These are phyloP conservation scores for Papilio polyxenes DNA, from an alignment of 1,140 invertebrate genomes.

Conservation along the genomic window DNA sequence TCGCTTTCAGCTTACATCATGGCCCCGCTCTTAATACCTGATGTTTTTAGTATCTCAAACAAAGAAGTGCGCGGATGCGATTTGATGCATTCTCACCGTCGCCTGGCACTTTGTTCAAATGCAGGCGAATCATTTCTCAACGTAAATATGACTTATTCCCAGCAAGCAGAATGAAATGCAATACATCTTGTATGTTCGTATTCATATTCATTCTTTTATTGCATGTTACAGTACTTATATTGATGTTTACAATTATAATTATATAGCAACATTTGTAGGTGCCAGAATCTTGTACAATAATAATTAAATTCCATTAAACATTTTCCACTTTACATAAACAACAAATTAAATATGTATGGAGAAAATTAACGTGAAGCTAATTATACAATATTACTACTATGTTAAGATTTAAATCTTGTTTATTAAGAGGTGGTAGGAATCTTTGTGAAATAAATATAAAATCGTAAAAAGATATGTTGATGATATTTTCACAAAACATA, in stretches of 20 bases:
- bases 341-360: too few relatives aligned
- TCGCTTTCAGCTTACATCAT: not conserved
- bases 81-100: slow-evolving; percentile 24
- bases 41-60: slow-evolving; percentile 25
- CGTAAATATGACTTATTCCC: not conserved
- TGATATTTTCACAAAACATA: not conserved
- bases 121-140: not conserved
- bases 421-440: not conserved
- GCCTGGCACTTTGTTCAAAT: slow-evolving; percentile 31
- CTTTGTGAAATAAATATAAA: not conserved
- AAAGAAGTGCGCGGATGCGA: slow-evolving; percentile 22
- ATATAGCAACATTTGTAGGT: too few relatives aligned
- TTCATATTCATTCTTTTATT: too few relatives aligned
- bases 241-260: too few relatives aligned
- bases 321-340: too few relatives aligned
- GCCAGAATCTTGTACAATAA: too few relatives aligned
- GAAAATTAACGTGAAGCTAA: too few relatives aligned
- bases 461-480: not conserved
- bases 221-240: too few relatives aligned
- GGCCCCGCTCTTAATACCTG: slow-evolving; percentile 18
- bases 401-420: not conserved
- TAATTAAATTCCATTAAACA: too few relatives aligned
- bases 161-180: not conserved
- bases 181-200: too few relatives aligned
- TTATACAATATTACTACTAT: too few relatives aligned